phyloP scores from a whole-genome alignment of 2,113 vertebrate genomes.

The Hoplias malabaricus region DNA sequence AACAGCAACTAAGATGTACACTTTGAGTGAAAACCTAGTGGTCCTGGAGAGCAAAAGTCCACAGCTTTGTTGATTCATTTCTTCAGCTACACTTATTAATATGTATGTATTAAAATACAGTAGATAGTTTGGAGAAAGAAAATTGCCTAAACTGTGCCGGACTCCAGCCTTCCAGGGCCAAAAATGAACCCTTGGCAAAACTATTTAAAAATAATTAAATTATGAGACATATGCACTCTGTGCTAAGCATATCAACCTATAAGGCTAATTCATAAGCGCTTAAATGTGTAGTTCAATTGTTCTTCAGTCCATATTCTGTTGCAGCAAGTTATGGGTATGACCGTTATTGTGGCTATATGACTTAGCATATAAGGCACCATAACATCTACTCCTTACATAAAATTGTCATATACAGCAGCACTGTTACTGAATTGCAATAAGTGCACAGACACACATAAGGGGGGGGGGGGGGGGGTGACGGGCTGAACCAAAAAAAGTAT shows the following conservation, averaged over 20 bases:
- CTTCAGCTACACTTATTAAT: not conserved
- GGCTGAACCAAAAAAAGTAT: no score
- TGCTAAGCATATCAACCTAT: not conserved
- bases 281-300: not conserved
- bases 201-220: conserved; percentile 12
- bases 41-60: not conserved
- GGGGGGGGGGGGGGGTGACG: no score
- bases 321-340: conserved; percentile 2
- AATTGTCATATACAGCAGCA: not conserved
- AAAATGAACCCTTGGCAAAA: not conserved
- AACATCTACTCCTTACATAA: not conserved
- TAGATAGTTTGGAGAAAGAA: not conserved
- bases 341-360: conserved; percentile 17
- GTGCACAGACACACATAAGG: no score
- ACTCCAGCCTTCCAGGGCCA: not conserved
- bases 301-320: not conserved
- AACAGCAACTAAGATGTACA: not conserved
- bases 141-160: not conserved
- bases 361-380: conserved; percentile 27
- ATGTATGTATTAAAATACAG: not conserved
- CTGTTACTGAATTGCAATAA: not conserved
- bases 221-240: not conserved
- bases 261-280: not conserved
- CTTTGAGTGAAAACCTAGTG: not conserved
- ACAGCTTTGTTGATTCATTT: not conserved